Base-by-base conservation (phyloP, 2,113 vertebrate genomes). In the Cebidichthys violaceus region DNA sequence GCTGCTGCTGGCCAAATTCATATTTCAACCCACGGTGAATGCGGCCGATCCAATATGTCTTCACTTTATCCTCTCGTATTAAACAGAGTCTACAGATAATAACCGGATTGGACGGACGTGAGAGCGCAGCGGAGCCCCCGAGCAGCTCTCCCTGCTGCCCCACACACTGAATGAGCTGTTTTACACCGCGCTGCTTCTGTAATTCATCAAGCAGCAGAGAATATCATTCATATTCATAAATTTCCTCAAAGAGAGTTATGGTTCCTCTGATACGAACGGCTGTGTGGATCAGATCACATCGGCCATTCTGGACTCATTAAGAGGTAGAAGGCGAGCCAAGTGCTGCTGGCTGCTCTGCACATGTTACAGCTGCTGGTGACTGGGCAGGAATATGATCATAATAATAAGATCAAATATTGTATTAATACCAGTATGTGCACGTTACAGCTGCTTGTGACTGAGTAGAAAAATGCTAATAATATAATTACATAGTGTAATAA, bases 261-360 rank as follows among this genome's bases (percentile, higher is more conserved):
- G 79, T 55, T 74, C 79, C 77, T 29, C 62, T 67, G 84, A 88
- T 89, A 61, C 61, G 82, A 78, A 87, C 70, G 81, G 77, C 86
- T 86, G 86, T 86, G 71, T 81, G 80, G 86, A 84, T 87, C 75
- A 84, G 68, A 85, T 90, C 80, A 61, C 62, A 85, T 67, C 74
- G 79, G 75, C 83, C 88, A 92, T 78, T 90, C 77, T 86, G 90
- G 87, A 92, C 85, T 85, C 85, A 90, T 91, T 92, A 91, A 89
- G 73, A 67, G 71, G 35, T 75, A 68, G 47, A 84, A 47, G 57
- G 78, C 13, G 41, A 35, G 85, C 84, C 90, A 87, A 76, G 35
- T 39, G 70, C 77, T 41, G 60, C 64, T 80, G 73, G 82, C 85
- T 90, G 88, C 70, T 69, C 52, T 9, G 70, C 90, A 93, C 86